Evolutionary conservation across 2,113 vertebrate genomes (phyloP).

Genomic region (Mesembrinibis cayennensis): DNA sequence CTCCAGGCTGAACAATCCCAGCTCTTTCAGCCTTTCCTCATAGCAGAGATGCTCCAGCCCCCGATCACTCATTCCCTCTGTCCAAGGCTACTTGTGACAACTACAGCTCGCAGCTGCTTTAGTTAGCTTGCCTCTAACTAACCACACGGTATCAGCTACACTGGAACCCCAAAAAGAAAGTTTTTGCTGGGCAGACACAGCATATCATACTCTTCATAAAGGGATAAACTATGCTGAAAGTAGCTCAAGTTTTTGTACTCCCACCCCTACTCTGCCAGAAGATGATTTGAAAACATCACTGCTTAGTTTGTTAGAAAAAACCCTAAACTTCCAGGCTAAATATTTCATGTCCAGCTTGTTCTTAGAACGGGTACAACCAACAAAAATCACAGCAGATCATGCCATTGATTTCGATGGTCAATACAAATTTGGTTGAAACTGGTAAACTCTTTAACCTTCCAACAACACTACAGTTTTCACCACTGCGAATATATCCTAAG

Average conservation of each 20-base stretch:
- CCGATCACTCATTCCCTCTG: neutral
- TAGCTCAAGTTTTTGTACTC: neutral
- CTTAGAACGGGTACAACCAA: neutral
- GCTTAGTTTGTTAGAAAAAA: neutral
- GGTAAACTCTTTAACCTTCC: neutral
- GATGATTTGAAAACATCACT: neutral
- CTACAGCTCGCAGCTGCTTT: neutral
- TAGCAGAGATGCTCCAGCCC: too few relatives aligned
- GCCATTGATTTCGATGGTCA: rapidly evolving
- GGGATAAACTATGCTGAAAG: neutral
- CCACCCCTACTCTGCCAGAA: neutral
- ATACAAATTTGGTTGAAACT: neutral
- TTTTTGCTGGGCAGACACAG: neutral
- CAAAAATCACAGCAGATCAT: neutral
- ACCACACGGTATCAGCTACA: neutral
- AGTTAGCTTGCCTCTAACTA: neutral
- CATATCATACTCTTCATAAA: neutral
- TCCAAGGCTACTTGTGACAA: neutral
- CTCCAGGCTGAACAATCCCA: too few relatives aligned
- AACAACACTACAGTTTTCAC: neutral
- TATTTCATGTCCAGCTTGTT: neutral
- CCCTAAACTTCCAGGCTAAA: neutral
- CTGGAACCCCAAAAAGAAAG: neutral
- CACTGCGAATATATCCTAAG: neutral
- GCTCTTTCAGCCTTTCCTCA: too few relatives aligned